Evolutionary conservation across 35 echinoderm and acorn worm genomes (phyloP), one percentile per base, ranked within the genome.

Genomic region (Anneissia japonica): DNA sequence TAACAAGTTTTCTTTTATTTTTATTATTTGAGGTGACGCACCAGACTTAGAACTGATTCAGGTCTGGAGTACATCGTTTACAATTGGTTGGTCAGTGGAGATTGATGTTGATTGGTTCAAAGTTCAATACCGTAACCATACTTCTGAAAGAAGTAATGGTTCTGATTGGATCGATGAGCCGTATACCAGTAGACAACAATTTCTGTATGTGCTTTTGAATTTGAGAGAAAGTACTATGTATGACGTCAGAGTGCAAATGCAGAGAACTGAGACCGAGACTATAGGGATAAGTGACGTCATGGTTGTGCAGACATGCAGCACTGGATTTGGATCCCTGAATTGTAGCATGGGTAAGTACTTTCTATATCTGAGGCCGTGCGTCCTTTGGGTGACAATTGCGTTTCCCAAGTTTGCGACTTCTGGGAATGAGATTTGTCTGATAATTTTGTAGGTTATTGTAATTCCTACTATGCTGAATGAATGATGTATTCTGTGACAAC

Each of bases 21-120:
- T n/a, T n/a, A n/a, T n/a, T n/a, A 3, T 23, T 17, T 16, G 39
- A 97, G 94, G 86, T 90, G 94, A 97, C 75, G 19, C 40, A 14
- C 94, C 94, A 0, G 39, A 39, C 21, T 23, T 81, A 1, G 36
- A 79, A 1, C 46, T 93, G 30, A 88, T 97, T 16, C 83, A 92
- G 80, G 81, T 97, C 30, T 97, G 94, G 94, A 87, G 84, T 37
- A 73, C 88, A 12, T 91, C 94, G 3, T 93, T 97, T 84, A 97
- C 94, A 2, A 46, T 97, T 31, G 83, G 77, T 9, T 97, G 94
- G 94, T 55, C 79, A 34, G 84, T 97, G 0, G 87, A 87, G 32
- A 92, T 97, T 33, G 77, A 89, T 43, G 90, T 87, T 31, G 88
- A 92, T 74, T 93, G 83, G 94, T 97, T 97, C 46, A 84, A 84